Evolutionary conservation across 2,797 vertebrate genomes (phyloP), one percentile per base, ranked within the genome.

Genomic region (Enteromius paludinosus): DNA sequence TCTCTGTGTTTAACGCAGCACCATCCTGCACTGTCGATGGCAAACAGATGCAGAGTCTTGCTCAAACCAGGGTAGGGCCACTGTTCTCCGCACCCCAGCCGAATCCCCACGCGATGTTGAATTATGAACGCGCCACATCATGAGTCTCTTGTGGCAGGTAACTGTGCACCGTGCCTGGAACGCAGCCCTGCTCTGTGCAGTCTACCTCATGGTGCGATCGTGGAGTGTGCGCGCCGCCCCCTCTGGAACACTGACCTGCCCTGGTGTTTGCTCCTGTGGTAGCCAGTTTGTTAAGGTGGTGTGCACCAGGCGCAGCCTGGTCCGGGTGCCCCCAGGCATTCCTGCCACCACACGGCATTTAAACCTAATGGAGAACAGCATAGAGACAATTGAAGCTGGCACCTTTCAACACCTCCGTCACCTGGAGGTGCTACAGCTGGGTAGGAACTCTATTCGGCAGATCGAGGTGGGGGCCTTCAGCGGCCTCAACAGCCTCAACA

Each of bases 361-460:
- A 90, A 99, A 99, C 92, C 94, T 99, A 83, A 99, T 99, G 98
- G 98, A 99, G 92, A 99, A 99, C 94, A 97, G 96, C 91, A 99
- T 99, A 91, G 96, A 97, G 92, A 91, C 96, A 91, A 97, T 99
- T 91, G 96, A 98, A 91, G 97, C 97, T 0, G 98, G 98, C 88
- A 98, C 97, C 0, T 99, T 99, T 92, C 94, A 97, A 30, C 96
- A 98, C 92, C 95, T 99, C 77, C 97, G 96, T 87, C 98, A 98
- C 92, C 92, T 99, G 93, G 98, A 99, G 93, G 96, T 99, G 74
- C 93, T 99, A 88, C 98, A 99, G 92, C 75, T 99, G 92, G 97
- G 97, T 78, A 92, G 97, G 90, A 99, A 99, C 91, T 92, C 96
- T 88, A 99, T 99, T 90, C 94, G 98, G 80, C 97, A 99, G 91